Evolutionary conservation across 2,113 vertebrate species (phyloP).

Genomic region (Campylomormyrus numenius): DNA sequence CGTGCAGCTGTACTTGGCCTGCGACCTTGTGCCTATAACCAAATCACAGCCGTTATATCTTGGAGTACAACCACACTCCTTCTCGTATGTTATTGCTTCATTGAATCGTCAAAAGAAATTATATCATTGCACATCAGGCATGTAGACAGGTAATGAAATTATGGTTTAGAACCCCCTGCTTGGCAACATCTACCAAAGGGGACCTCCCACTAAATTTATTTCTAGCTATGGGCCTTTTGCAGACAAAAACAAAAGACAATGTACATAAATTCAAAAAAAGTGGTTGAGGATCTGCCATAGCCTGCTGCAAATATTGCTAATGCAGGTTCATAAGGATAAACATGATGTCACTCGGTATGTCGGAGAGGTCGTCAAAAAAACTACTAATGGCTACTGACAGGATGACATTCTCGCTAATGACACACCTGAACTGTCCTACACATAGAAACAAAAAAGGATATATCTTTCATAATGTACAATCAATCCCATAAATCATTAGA

Average conservation of each 20-base stretch:
- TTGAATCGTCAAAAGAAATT: not conserved
- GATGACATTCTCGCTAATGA: not conserved
- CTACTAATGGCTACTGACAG: not conserved
- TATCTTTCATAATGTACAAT: not conserved
- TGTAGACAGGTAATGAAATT: not conserved
- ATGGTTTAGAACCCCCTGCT: not conserved
- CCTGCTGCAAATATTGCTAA: not conserved
- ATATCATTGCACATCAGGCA: not conserved
- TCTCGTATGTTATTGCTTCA: too few species aligned
- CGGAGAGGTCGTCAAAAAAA: not conserved
- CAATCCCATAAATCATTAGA: not conserved
- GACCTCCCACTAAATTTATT: not conserved
- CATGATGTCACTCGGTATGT: not conserved
- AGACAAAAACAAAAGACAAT: not conserved
- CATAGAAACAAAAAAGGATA: not conserved
- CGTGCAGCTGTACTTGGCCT: too few species aligned
- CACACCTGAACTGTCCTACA: not conserved
- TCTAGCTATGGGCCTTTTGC: not conserved
- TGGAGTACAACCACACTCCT: too few species aligned
- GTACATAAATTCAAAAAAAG: not conserved
- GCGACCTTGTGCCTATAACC: too few species aligned
- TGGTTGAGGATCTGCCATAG: not conserved
- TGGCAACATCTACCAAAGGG: not conserved
- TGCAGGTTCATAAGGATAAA: not conserved
- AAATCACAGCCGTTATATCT: too few species aligned